Base-by-base conservation (phyloP, 2,797 vertebrate genomes). In the Melanitta fusca region DNA sequence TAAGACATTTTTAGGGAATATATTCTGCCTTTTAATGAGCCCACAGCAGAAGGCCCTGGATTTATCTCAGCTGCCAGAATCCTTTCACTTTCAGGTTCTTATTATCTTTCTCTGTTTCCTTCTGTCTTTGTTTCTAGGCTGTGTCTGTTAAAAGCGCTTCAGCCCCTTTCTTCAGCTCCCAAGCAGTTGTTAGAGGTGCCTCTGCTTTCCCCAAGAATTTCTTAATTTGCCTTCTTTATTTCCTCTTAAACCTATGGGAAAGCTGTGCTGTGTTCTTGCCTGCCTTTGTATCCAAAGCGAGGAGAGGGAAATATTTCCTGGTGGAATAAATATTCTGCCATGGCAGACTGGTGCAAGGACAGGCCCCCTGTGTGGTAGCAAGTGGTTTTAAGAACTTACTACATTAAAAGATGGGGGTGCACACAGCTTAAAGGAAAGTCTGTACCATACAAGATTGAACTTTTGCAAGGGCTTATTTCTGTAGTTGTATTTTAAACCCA, bases 31-130 rank as follows among this genome's bases (percentile, higher is more conserved):
- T 94, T 70, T 95, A 92, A 94, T 85, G 83, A 95, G 90, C 45
- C 54, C 45, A 75, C 34, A 36, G 64, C 81, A 94, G 69, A 95
- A 89, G 57, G 71, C 32, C 32, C 19, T 75, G 49, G 65, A 93
- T 95, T 95, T 94, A 91, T 92, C 58, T 95, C 88, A 80, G 58
- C 57, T 91, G 79, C 69, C 88, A 95, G 51, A 72, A 85, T 79
- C 75, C 25, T 78, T 51, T 94, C 81, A 69, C 49, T 85, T 85
- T 88, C 82, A 88, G 70, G 51, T 91, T 91, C 65, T 57, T 89
- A 85, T 74, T 80, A 89, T 70, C 30, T 88, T 88, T 73, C 71
- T 56, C 54, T 61, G 1, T 62, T 94, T 91, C 66, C 51, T 91
- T 74, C 49, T 38, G 8, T 57, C 53, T 82, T 85, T 88, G 34